Evolutionary conservation across 1,140 invertebrate genomes (phyloP).

Genomic region (Anthonomus grandis): DNA sequence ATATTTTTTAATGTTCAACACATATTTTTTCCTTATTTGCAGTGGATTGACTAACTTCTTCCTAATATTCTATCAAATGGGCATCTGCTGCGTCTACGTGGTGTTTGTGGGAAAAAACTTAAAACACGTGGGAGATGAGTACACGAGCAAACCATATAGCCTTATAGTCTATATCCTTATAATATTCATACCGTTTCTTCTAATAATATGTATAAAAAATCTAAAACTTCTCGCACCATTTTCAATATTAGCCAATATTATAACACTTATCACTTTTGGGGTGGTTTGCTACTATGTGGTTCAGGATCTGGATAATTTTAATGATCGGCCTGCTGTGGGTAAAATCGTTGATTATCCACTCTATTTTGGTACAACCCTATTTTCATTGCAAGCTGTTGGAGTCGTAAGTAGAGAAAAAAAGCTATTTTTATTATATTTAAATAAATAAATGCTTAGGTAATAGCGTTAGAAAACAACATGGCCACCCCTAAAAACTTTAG

Average conservation of each 20-base stretch:
- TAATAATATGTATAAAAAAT: slow-evolving; percentile 68
- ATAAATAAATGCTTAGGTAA: slow-evolving; percentile 56
- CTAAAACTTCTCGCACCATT: slow-evolving; percentile 72
- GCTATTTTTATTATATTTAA: slow-evolving; percentile 61
- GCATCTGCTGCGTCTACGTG: slow-evolving; percentile 86
- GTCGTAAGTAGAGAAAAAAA: slow-evolving; percentile 69
- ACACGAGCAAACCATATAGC: slow-evolving; percentile 46
- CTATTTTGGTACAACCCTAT: slow-evolving; percentile 83
- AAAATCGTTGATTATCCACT: slow-evolving; percentile 59
- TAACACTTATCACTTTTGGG: slow-evolving; percentile 61
- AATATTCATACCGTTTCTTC: slow-evolving; percentile 62
- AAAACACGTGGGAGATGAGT: slow-evolving; percentile 55
- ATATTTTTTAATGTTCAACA: not conserved
- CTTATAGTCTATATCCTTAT: slow-evolving; percentile 53
- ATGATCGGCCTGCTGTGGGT: slow-evolving; percentile 53
- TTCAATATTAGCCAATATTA: slow-evolving; percentile 68
- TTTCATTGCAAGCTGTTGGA: slow-evolving; percentile 84
- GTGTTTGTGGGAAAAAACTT: slow-evolving; percentile 78
- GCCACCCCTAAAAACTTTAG: slow-evolving; percentile 70
- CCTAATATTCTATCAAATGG: slow-evolving; percentile 78
- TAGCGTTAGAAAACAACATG: slow-evolving; percentile 86
- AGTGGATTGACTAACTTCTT: slow-evolving; percentile 65
- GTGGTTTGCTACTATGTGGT: slow-evolving; percentile 71
- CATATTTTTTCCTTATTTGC: slow-evolving; percentile 26
- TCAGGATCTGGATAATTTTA: slow-evolving; percentile 58